Conservation (phyloP, 2,113 vertebrate genomes). For the Thunnus maccoyii region DNA sequence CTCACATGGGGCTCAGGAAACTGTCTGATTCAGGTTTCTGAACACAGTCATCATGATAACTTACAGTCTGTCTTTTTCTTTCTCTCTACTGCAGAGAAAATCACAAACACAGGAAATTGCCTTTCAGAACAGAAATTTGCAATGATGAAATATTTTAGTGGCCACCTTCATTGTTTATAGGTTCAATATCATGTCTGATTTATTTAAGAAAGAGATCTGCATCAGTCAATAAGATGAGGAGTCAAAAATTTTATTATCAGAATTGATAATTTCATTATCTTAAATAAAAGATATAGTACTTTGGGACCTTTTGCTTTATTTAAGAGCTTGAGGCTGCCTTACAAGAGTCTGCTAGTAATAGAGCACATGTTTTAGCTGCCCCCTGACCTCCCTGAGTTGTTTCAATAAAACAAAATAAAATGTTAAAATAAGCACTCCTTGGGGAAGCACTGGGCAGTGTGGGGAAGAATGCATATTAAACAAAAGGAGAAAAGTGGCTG, state of each 20-base stretch:
- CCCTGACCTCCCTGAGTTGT: conserved; percentile 2
- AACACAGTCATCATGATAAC: not conserved
- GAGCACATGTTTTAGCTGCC: conserved; percentile 14
- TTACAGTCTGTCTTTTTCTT: conserved; percentile 6
- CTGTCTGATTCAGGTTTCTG: no score
- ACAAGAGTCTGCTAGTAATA: not conserved
- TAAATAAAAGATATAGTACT: no score
- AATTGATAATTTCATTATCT: no score
- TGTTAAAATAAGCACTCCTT: conserved; percentile 36
- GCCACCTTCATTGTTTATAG: not conserved
- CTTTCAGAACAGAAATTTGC: not conserved
- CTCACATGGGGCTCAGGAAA: no score
- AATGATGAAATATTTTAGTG: conserved; percentile 16
- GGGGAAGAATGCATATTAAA: conserved; percentile 40
- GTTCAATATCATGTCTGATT: not conserved
- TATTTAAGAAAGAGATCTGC: not conserved
- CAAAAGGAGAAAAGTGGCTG: conserved; percentile 58
- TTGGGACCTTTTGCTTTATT: no score
- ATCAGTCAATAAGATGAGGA: no score
- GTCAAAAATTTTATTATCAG: no score
- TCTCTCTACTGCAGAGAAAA: not conserved
- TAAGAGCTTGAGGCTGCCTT: no score
- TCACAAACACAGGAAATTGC: conserved; percentile 37
- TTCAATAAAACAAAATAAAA: conserved; percentile 48
- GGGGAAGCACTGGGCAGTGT: conserved; percentile 38